These are phyloP conservation scores for Apodemia mormo DNA, from an alignment of 2,888 invertebrate species.

Conservation along the genomic window DNA sequence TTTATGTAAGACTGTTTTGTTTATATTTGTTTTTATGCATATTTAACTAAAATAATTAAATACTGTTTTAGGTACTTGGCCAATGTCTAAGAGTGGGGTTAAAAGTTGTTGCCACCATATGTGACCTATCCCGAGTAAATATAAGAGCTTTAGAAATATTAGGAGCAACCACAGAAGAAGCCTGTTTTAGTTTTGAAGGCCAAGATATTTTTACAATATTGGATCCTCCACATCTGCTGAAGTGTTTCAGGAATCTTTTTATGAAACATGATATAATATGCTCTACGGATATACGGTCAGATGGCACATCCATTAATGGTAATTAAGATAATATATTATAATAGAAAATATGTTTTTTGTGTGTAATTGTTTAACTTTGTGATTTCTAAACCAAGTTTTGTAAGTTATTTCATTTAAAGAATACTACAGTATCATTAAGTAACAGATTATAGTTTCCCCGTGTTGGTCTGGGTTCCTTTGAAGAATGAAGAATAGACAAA, in stretches of 20 bases:
- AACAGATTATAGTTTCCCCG: not conserved
- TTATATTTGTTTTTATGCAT: too few relatives aligned
- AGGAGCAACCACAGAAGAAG: slow-evolving; percentile 1
- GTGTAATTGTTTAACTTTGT: not conserved
- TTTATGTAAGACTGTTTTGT: too few relatives aligned
- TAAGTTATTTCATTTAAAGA: not conserved
- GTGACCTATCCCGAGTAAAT: not conserved
- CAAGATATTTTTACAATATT: slow-evolving; percentile 30
- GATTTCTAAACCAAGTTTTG: not conserved
- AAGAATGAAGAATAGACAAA: too few relatives aligned
- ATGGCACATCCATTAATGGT: not conserved
- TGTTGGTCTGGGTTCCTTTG: too few relatives aligned
- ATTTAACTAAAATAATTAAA: not conserved
- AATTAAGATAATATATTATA: not conserved
- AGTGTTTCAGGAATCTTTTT: slow-evolving; percentile 35
- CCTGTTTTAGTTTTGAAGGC: slow-evolving; percentile 18
- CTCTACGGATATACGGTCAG: slow-evolving; percentile 21
- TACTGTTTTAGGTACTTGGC: slow-evolving; percentile 9
- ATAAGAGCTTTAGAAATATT: slow-evolving; percentile 1
- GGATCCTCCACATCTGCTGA: slow-evolving; percentile 34
- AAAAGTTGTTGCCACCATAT: not conserved
- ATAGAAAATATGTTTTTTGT: too few relatives aligned
- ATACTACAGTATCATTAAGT: not conserved
- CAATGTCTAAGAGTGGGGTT: not conserved
- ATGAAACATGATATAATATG: slow-evolving; percentile 35